Evolutionary conservation across 1,140 invertebrate species (phyloP).

Genomic region (Hypothenemus hampei): DNA sequence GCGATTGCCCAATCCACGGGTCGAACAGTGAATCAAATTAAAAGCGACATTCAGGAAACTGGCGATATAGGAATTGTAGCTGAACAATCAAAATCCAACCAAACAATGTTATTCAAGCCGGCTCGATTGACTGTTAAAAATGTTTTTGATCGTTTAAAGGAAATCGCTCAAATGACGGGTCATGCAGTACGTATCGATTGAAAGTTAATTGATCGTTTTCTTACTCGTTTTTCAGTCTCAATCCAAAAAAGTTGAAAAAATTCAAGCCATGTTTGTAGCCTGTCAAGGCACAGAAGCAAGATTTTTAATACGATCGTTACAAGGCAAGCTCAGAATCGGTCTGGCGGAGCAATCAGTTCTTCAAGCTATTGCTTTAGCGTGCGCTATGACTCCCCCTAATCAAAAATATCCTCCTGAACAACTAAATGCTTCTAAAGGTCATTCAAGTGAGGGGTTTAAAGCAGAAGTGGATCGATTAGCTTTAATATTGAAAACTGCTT

Average conservation of each 20-base stretch:
- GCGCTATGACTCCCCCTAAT: constrained; percentile 63
- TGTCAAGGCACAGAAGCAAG: constrained; percentile 87
- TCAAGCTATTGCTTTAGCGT: constrained; percentile 84
- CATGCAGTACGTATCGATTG: constrained; percentile 49
- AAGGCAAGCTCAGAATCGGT: constrained; percentile 93
- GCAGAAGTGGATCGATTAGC: constrained; percentile 71
- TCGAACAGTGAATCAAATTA: constrained; percentile 78
- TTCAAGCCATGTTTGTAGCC: constrained; percentile 88
- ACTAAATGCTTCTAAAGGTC: constrained; percentile 57
- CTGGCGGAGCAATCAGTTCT: constrained; percentile 95
- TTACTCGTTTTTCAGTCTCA: constrained; percentile 32
- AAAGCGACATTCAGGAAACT: constrained; percentile 68
- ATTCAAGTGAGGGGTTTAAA: constrained; percentile 71
- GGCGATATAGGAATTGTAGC: constrained; percentile 94
- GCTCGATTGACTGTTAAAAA: constrained; percentile 59
- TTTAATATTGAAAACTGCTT: constrained; percentile 85
- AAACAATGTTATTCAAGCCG: constrained; percentile 81
- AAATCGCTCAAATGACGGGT: constrained; percentile 86
- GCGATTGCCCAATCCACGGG: constrained; percentile 92
- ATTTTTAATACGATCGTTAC: constrained; percentile 86
- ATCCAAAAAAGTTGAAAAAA: constrained; percentile 86
- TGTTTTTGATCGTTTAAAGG: constrained; percentile 84
- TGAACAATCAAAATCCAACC: constrained; percentile 82
- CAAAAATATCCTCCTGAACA: constrained; percentile 62
- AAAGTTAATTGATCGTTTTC: neutral